Percentiles rank a stretch among this genome's conserved stretches.
Conservation (phyloP, 2,888 invertebrate species). For the Leucozona laternaria region DNA sequence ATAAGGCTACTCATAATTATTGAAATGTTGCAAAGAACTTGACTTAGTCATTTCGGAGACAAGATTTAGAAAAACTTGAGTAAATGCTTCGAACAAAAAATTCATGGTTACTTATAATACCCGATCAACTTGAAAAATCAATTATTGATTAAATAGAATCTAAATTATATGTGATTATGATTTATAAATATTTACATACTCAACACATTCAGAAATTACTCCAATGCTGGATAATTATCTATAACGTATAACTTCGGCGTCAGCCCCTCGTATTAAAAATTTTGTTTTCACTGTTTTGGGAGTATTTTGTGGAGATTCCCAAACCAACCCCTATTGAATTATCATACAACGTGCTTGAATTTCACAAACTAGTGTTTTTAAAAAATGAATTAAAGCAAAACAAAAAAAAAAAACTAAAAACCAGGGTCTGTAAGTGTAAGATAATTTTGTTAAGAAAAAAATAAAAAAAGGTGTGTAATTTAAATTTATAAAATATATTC, state of each 20-base stretch:
- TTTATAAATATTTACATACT: neutral
- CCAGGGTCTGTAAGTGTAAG: constrained; percentile 26
- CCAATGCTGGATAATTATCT: too few species aligned
- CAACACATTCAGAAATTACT: neutral
- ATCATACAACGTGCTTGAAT: neutral
- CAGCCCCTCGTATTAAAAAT: neutral
- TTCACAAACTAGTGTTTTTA: neutral
- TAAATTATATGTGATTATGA: neutral
- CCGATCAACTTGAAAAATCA: too few species aligned
- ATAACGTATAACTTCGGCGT: too few species aligned
- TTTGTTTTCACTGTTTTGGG: neutral
- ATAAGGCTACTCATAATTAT: too few species aligned
- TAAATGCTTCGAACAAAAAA: too few species aligned
- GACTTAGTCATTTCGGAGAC: too few species aligned
- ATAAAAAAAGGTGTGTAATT: constrained; percentile 43
- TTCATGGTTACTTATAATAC: too few species aligned
- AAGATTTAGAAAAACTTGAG: too few species aligned
- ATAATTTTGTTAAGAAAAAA: constrained; percentile 13
- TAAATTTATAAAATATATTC: constrained; percentile 54
- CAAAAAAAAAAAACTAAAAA: constrained; percentile 9
- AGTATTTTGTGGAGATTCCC: neutral
- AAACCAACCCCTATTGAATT: neutral
- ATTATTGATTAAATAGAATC: neutral
- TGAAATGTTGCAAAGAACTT: too few species aligned
- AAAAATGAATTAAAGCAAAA: neutral